Evolutionary conservation across 2,888 invertebrate species (phyloP), one percentile per base, ranked within the genome.

Genomic region (Crioceris asparagi): DNA sequence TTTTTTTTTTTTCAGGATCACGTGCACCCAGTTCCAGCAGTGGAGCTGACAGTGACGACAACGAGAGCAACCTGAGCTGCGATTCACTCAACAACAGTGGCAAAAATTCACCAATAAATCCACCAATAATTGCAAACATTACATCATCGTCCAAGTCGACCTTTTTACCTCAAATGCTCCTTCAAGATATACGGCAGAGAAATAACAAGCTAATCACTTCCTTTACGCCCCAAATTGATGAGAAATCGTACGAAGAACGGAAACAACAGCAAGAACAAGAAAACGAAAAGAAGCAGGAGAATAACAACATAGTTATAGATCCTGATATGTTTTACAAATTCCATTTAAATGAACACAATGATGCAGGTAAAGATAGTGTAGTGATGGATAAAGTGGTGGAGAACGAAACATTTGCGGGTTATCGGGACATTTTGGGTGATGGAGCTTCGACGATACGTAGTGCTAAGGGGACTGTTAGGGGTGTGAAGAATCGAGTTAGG

Each of bases 401-500:
- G 35, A 72, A 74, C 50, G 73, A 79, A 26, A 77, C 74, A 48
- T 87, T 87, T 57, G 86, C 84, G 7, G 86, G 87, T 7, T 77
- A 79, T 49, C 81, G 79, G 68, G 84, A 85, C 66, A 61, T 71
- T 39, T 71, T 77, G 47, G 74, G 75, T 4, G 74, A 73, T 51
- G 69, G 72, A 41, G 75, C 79, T 26, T 77, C 83, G 36, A 84
- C 88, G 37, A 92, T 94, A 57, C 74, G 83, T 48, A 92, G 93
- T 68, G 80, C 85, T 36, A 87, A 86, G 60, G 93, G 93, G 32
- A 92, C 92, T 8, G 85, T 94, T 49, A 77, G 93, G 31, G 93
- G 93, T 42, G 88, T 93, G 45, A 90, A 87, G 68, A 93, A 94
- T 69, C 76, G 92, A 51, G 93, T 94, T 39, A 72, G 92, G 48